phyloP scores from a whole-genome alignment of 1,140 invertebrate genomes.

The Pseudomyrmex cubaensis region DNA sequence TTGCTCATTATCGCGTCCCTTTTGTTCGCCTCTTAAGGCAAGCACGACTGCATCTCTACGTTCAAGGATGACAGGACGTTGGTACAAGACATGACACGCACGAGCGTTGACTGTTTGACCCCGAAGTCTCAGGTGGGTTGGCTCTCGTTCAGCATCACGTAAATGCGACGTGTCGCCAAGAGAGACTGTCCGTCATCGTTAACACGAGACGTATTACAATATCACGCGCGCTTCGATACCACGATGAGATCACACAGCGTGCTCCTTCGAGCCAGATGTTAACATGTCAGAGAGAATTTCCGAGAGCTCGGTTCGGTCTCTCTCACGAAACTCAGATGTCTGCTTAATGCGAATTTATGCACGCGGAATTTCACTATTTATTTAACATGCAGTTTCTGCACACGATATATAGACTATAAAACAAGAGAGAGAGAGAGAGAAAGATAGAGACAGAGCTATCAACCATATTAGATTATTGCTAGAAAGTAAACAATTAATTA shows the following conservation, averaged over 20 bases:
- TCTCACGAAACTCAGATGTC: no score
- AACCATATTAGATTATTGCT: background rate
- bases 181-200: background rate
- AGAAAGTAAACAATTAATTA: constrained; percentile 18
- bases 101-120: constrained; percentile 58
- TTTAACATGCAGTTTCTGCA: background rate
- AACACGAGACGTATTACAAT: background rate
- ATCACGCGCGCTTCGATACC: background rate
- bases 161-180: constrained; percentile 5
- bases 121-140: background rate
- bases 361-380: background rate
- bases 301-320: background rate
- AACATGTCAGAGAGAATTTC: background rate
- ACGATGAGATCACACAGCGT: background rate
- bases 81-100: constrained; percentile 56
- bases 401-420: background rate
- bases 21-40: constrained; percentile 64
- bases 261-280: background rate
- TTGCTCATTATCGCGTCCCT: constrained; percentile 67
- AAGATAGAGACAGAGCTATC: background rate
- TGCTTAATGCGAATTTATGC: no score
- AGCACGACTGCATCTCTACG: constrained; percentile 61
- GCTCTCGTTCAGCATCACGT: constrained; percentile 11
- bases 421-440: no score
- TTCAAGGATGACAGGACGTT: constrained; percentile 72